Percentiles rank a stretch among this genome's conserved stretches.
phyloP scores from a whole-genome alignment of 2,888 invertebrate genomes.

The Chymomyza fuscimana region DNA sequence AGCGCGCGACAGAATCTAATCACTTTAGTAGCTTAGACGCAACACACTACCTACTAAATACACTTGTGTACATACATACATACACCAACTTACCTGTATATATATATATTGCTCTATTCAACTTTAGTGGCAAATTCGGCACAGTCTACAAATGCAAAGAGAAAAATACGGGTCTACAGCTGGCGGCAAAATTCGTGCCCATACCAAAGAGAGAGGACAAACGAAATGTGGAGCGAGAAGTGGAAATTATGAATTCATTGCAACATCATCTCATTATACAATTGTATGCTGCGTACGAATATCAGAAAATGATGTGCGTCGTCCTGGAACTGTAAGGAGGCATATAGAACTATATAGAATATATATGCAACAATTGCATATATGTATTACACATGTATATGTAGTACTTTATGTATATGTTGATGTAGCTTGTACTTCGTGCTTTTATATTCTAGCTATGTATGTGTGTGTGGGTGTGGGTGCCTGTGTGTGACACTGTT shows the following conservation, averaged over 20 bases:
- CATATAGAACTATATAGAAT: neutral
- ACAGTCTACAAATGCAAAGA: slow-evolving; percentile 96
- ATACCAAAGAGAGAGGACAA: slow-evolving; percentile 92
- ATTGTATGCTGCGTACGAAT: slow-evolving; percentile 98
- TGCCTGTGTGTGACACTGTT: slow-evolving; percentile 28
- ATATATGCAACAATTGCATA: neutral
- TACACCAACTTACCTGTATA: neutral
- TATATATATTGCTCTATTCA: slow-evolving; percentile 17
- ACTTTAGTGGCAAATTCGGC: slow-evolving; percentile 95
- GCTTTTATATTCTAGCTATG: slow-evolving; percentile 11
- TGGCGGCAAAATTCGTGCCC: slow-evolving; percentile 96
- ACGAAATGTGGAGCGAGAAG: slow-evolving; percentile 95
- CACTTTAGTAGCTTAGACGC: neutral
- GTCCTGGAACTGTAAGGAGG: slow-evolving; percentile 96
- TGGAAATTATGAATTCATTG: slow-evolving; percentile 96
- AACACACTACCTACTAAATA: neutral
- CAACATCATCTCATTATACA: slow-evolving; percentile 98
- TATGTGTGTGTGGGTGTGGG: slow-evolving; percentile 16
- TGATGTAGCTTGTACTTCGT: slow-evolving; percentile 35
- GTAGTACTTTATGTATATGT: slow-evolving; percentile 32
- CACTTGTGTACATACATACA: neutral
- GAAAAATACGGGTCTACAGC: slow-evolving; percentile 87
- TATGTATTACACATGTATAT: slow-evolving; percentile 4
- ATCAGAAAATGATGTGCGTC: slow-evolving; percentile 96
- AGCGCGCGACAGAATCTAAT: neutral